These are phyloP conservation scores for Chrysopa pallens DNA, from an alignment of 1,140 invertebrate species.

Conservation along the genomic window DNA sequence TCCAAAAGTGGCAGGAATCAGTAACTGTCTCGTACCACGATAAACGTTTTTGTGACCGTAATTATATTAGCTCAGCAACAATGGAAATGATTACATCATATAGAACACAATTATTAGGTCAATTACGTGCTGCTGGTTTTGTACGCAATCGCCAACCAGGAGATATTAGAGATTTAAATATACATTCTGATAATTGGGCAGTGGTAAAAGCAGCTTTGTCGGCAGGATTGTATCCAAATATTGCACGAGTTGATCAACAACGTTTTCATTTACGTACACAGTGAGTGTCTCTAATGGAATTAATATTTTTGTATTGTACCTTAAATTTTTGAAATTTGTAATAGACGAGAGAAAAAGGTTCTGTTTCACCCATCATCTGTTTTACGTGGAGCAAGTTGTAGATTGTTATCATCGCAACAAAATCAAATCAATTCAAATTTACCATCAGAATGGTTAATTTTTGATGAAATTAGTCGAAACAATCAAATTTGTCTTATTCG, in stretches of 20 bases:
- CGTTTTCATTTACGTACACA: slow-evolving; percentile 11
- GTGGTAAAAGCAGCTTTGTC: slow-evolving; percentile 79
- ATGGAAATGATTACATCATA: slow-evolving; percentile 75
- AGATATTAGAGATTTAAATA: slow-evolving; percentile 61
- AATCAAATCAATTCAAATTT: slow-evolving; percentile 28
- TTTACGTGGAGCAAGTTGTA: slow-evolving; percentile 26
- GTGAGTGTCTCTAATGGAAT: slow-evolving; percentile 6
- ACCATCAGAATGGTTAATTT: slow-evolving; percentile 68
- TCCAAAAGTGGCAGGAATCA: slow-evolving; percentile 54
- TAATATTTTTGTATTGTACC: slow-evolving; percentile 8
- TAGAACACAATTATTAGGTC: slow-evolving; percentile 62
- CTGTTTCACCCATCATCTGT: slow-evolving; percentile 58
- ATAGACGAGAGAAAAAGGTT: slow-evolving; percentile 52
- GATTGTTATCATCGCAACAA: slow-evolving; percentile 13
- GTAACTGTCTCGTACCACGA: slow-evolving; percentile 31
- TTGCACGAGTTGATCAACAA: slow-evolving; percentile 42
- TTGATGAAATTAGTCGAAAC: slow-evolving; percentile 59
- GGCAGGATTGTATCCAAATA: slow-evolving; percentile 74
- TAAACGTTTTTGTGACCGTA: slow-evolving; percentile 54
- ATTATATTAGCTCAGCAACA: slow-evolving; percentile 60
- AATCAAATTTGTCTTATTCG: slow-evolving; percentile 45
- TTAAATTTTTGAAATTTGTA: slow-evolving; percentile 9
- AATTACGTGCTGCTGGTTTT: slow-evolving; percentile 70
- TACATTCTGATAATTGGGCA: slow-evolving; percentile 78
- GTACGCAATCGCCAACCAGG: slow-evolving; percentile 55